phyloP scores from a whole-genome alignment of 1,140 invertebrate genomes.

The Oreohelix idahoensis region DNA sequence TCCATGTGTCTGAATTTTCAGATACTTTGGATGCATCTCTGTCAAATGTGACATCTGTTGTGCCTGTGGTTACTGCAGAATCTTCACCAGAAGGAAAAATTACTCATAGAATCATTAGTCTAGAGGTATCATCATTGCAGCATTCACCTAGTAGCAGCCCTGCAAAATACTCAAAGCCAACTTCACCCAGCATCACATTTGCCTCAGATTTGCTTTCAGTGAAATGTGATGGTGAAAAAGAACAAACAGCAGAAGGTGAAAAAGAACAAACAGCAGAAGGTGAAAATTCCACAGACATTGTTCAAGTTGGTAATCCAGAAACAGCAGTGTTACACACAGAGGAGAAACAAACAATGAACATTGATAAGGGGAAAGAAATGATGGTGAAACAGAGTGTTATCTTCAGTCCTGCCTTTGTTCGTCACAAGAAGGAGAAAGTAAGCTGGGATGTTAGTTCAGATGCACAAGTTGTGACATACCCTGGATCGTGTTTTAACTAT shows the following conservation, averaged over 20 bases:
- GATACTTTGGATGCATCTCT: neutral
- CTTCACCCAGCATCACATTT: neutral
- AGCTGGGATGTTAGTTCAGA: constrained; percentile 1
- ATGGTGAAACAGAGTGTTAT: neutral
- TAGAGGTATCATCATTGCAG: neutral
- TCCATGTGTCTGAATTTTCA: neutral
- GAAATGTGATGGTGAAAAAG: constrained; percentile 8
- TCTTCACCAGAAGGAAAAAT: neutral
- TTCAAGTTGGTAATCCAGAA: neutral
- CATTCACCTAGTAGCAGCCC: neutral
- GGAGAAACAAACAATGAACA: neutral
- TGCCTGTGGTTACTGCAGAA: neutral
- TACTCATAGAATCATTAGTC: neutral
- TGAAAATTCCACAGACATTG: neutral
- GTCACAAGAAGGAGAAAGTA: constrained; percentile 3
- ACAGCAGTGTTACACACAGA: too few species aligned
- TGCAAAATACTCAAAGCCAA: constrained; percentile 9
- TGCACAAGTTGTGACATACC: neutral
- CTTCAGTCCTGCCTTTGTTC: constrained; percentile 17
- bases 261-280: too few species aligned
- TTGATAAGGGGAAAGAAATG: neutral
- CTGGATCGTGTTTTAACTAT: constrained; percentile 8
- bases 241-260: neutral
- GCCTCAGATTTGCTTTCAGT: constrained; percentile 14
- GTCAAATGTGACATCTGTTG: neutral